Percentiles rank a stretch among this genome's conserved stretches.
Evolutionary conservation across 1,140 invertebrate genomes (phyloP).

Genomic region (Cardiocondyla obscurior): DNA sequence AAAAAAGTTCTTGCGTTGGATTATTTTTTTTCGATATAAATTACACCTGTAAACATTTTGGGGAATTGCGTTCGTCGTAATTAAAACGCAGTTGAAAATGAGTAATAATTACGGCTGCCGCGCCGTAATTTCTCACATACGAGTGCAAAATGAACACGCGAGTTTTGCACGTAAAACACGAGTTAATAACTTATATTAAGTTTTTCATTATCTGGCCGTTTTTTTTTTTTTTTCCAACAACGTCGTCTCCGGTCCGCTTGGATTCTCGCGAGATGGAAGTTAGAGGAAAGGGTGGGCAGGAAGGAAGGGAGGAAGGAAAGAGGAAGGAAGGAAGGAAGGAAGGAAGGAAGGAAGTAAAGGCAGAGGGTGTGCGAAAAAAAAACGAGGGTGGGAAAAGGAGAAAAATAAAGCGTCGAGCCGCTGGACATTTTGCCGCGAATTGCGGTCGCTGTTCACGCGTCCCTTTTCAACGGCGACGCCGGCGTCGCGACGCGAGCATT

Average conservation of each 20-base stretch:
- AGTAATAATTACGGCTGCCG: slow-evolving; percentile 22
- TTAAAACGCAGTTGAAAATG: not conserved
- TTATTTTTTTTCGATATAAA: no score
- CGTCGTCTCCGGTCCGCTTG: not conserved
- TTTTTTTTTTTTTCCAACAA: slow-evolving; percentile 26
- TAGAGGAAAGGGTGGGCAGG: not conserved
- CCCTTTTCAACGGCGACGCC: not conserved
- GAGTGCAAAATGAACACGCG: not conserved
- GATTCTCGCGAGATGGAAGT: slow-evolving; percentile 12
- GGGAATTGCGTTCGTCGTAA: not conserved
- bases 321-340: slow-evolving; percentile 11
- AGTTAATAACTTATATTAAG: slow-evolving; percentile 47
- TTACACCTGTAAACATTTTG: not conserved
- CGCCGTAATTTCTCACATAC: not conserved
- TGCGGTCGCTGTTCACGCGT: slow-evolving; percentile 12
- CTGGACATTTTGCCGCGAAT: slow-evolving; percentile 45
- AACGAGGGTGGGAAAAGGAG: not conserved
- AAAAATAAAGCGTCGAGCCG: slow-evolving; percentile 30
- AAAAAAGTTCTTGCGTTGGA: not conserved
- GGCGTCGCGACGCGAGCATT: slow-evolving; percentile 52
- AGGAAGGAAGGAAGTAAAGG: slow-evolving; percentile 30
- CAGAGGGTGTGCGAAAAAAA: slow-evolving; percentile 40
- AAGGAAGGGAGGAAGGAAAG: not conserved
- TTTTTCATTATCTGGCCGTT: slow-evolving; percentile 10
- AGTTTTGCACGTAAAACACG: not conserved